Conservation (phyloP, 2,797 vertebrate genomes). For the Graptemys geographica region DNA sequence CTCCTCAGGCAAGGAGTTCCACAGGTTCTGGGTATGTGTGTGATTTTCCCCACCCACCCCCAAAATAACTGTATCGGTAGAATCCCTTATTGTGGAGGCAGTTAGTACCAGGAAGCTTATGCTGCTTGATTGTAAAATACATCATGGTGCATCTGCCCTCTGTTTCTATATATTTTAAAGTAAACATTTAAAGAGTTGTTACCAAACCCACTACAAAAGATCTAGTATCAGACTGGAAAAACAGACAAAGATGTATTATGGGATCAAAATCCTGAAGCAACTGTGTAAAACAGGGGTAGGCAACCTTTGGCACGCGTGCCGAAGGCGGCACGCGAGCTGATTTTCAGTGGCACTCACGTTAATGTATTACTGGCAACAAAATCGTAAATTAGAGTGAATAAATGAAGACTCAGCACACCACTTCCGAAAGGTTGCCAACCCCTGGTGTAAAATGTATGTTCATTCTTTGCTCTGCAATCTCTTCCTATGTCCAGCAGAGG, state of each 20-base stretch:
- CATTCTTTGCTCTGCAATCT: not conserved
- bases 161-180: not conserved
- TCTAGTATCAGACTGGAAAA: not conserved
- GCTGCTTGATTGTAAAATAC: not conserved
- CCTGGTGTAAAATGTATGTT: not conserved
- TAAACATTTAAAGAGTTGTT: not conserved
- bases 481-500: constrained; percentile 48
- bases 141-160: not conserved
- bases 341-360: no score
- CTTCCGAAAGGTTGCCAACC: no score
- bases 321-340: no score
- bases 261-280: not conserved
- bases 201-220: not conserved
- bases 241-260: not conserved
- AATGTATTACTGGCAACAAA: no score
- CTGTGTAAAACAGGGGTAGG: not conserved
- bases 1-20: no score
- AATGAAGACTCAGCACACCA: no score
- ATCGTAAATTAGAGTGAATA: no score
- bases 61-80: not conserved
- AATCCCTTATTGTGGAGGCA: not conserved
- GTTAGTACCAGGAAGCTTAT: not conserved
- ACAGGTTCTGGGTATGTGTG: no score
- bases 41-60: not conserved
- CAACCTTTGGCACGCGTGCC: no score